phyloP scores from a whole-genome alignment of 1,140 invertebrate genomes.

The Diploscapter pachys region DNA sequence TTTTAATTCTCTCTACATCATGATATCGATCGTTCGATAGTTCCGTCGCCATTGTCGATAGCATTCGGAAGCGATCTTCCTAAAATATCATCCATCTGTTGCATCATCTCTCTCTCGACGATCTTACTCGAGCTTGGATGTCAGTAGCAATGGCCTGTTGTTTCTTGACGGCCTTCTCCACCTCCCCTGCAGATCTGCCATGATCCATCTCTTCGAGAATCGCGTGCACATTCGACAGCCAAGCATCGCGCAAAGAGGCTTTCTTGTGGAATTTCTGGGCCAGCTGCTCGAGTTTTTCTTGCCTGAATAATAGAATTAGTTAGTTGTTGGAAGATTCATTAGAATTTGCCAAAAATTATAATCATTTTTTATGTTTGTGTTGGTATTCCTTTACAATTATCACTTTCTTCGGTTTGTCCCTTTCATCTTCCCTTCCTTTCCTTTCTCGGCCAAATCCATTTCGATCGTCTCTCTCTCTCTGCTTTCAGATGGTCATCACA shows the following conservation, averaged over 20 bases:
- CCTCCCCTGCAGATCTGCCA: slow-evolving; percentile 71
- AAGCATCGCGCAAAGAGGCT: slow-evolving; percentile 80
- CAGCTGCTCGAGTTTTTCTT: slow-evolving; percentile 87
- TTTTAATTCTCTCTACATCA: slow-evolving; percentile 75
- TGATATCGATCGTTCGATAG: slow-evolving; percentile 87
- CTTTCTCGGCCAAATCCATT: no score
- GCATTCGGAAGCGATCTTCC: slow-evolving; percentile 86
- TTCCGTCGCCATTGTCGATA: slow-evolving; percentile 75
- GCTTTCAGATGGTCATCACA: no score
- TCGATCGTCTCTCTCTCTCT: no score
- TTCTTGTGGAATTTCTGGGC: slow-evolving; percentile 94
- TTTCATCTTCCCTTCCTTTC: no score
- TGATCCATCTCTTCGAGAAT: slow-evolving; percentile 69
- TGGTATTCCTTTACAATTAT: no score
- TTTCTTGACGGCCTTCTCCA: slow-evolving; percentile 95
- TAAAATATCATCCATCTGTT: slow-evolving; percentile 57
- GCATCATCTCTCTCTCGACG: neutral
- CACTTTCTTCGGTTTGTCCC: no score
- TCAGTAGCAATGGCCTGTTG: slow-evolving; percentile 96
- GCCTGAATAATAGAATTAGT: slow-evolving; percentile 59
- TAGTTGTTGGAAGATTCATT: neutral
- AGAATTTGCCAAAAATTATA: no score
- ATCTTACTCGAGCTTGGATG: slow-evolving; percentile 74
- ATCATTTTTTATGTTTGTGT: no score
- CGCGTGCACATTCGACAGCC: slow-evolving; percentile 95